A percentile compares a stretch with the other conserved stretches of the same genome.
These are phyloP conservation scores for Tachina lurida DNA, from an alignment of 2,888 invertebrate genomes.

Conservation along the genomic window DNA sequence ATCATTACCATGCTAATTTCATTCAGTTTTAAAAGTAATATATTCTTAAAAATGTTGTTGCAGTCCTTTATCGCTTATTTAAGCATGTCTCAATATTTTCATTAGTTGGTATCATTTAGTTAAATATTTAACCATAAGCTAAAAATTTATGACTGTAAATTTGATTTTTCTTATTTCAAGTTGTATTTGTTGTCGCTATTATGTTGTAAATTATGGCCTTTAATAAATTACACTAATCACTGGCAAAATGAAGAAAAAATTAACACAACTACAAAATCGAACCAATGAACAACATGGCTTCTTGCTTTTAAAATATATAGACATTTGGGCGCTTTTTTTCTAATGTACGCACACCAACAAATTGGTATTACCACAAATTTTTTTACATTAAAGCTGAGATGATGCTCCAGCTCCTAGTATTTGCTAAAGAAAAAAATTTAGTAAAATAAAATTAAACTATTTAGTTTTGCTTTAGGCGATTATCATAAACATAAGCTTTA, in stretches of 20 bases:
- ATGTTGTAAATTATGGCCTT: conserved; percentile 61
- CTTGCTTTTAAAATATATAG: conserved; percentile 38
- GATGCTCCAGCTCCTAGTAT: conserved; percentile 43
- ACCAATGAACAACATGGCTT: conserved; percentile 19
- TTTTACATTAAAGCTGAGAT: conserved; percentile 2
- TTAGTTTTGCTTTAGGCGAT: conserved; percentile 62
- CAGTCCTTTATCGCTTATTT: no score
- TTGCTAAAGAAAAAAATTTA: neutral
- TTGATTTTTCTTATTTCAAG: conserved; percentile 30
- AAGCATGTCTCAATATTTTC: no score
- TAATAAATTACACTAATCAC: conserved; percentile 67
- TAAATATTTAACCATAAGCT: neutral
- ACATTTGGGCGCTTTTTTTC: conserved; percentile 48
- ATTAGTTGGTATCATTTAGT: conserved; percentile 10
- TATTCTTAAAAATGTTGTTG: no score
- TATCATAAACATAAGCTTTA: conserved; percentile 69
- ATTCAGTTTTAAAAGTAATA: no score
- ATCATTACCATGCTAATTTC: no score
- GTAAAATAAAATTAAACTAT: conserved; percentile 22
- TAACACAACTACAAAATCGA: neutral
- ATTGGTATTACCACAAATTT: neutral
- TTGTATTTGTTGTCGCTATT: conserved; percentile 19
- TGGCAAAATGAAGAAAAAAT: conserved; percentile 10
- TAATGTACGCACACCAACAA: conserved; percentile 14
- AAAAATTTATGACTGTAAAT: conserved; percentile 57